phyloP scores from a whole-genome alignment of 1,140 invertebrate species.

The Megalopta genalis region DNA sequence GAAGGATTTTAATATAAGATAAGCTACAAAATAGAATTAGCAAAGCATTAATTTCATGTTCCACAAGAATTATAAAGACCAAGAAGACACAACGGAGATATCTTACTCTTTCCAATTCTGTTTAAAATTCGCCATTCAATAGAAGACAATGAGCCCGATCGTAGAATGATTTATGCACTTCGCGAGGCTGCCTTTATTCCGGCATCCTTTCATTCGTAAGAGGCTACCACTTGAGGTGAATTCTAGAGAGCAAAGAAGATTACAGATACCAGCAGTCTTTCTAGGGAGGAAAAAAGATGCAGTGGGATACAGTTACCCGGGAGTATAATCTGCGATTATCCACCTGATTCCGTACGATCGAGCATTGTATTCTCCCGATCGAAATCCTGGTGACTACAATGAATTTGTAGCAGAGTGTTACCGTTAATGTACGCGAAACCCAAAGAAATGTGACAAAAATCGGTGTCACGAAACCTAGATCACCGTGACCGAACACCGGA shows the following conservation, averaged over 20 bases:
- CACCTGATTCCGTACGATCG: slow-evolving; percentile 64
- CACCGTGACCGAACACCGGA: slow-evolving; percentile 26
- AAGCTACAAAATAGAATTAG: too few relatives aligned
- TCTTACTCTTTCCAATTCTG: not conserved
- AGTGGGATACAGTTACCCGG: slow-evolving; percentile 64
- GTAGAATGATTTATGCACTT: slow-evolving; percentile 1
- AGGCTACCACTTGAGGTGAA: not conserved
- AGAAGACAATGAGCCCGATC: not conserved
- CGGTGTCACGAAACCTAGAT: slow-evolving; percentile 24
- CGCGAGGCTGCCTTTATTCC: not conserved
- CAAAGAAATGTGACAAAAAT: slow-evolving; percentile 45
- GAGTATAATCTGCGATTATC: slow-evolving; percentile 66
- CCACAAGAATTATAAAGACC: not conserved
- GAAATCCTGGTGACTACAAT: slow-evolving; percentile 38
- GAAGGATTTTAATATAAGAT: too few relatives aligned
- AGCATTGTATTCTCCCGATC: slow-evolving; percentile 50
- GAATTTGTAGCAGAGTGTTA: slow-evolving; percentile 51
- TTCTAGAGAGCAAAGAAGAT: not conserved
- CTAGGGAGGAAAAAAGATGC: not conserved
- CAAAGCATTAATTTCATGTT: not conserved
- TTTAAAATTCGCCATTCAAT: not conserved
- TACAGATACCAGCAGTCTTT: slow-evolving; percentile 25
- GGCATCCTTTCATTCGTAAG: not conserved
- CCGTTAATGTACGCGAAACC: slow-evolving; percentile 48
- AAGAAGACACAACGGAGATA: not conserved